These are phyloP conservation scores for Crotalus viridis DNA, from an alignment of 2,113 vertebrate species.

Conservation along the genomic window DNA sequence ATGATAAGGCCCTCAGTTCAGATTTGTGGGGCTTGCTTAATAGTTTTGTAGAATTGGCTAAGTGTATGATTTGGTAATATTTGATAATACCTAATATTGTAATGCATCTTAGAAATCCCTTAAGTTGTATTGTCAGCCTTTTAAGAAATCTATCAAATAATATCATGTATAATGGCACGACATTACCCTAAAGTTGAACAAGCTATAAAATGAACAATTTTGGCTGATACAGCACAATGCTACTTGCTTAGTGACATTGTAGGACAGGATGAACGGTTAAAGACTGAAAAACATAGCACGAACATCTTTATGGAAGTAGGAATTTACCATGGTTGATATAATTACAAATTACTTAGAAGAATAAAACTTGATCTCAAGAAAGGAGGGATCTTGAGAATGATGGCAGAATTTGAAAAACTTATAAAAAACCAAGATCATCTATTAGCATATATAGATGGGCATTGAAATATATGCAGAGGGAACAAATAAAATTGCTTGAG, in stretches of 20 bases:
- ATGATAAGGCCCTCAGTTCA: background rate
- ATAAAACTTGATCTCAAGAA: background rate
- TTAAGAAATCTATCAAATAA: background rate
- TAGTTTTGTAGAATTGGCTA: background rate
- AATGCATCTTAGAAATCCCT: background rate
- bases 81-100: background rate
- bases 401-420: background rate
- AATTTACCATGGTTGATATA: background rate
- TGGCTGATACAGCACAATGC: background rate
- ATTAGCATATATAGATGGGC: background rate
- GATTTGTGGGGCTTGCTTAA: background rate
- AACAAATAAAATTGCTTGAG: background rate
- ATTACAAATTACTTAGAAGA: background rate
- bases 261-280: background rate
- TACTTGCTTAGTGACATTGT: background rate
- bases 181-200: background rate
- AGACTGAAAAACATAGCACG: background rate
- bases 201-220: background rate
- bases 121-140: background rate
- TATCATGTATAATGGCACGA: background rate
- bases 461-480: background rate
- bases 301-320: background rate
- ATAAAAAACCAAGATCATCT: background rate
- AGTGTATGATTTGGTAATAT: background rate
- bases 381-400: background rate